These are phyloP conservation scores for Abrostola triplasia DNA, from an alignment of 2,888 invertebrate species.

Conservation along the genomic window DNA sequence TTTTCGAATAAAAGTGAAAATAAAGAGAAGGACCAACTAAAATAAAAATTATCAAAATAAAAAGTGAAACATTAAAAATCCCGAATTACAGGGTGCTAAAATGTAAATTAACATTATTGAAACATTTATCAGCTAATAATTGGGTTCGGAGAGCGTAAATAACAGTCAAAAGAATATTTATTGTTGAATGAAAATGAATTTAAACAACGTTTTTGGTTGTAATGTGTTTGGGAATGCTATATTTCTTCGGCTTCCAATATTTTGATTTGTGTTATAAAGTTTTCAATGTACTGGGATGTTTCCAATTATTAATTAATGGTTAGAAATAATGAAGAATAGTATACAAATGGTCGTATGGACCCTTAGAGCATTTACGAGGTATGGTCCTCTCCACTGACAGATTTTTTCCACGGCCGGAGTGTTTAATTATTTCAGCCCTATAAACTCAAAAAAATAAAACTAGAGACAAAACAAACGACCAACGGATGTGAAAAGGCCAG, in stretches of 20 bases:
- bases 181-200: constrained; percentile 41
- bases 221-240: constrained; percentile 8
- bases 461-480: too few relatives aligned
- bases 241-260: not conserved
- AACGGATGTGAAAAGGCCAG: too few relatives aligned
- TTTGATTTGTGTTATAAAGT: not conserved
- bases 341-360: too few relatives aligned
- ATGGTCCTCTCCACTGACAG: too few relatives aligned
- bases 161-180: constrained; percentile 42
- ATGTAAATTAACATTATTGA: constrained; percentile 50
- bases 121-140: constrained; percentile 53
- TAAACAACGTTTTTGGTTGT: constrained; percentile 16
- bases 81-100: constrained; percentile 30
- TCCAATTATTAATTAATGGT: not conserved
- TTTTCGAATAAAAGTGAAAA: too few relatives aligned
- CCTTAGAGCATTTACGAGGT: too few relatives aligned
- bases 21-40: too few relatives aligned
- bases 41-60: not conserved
- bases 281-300: not conserved
- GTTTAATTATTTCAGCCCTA: too few relatives aligned
- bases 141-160: constrained; percentile 32
- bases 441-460: too few relatives aligned
- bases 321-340: not conserved
- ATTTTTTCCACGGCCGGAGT: too few relatives aligned
- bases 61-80: constrained; percentile 6